Percentiles rank a stretch among this genome's conserved stretches.
Evolutionary conservation across 2,113 vertebrate species (phyloP).

Genomic region (Pollachius pollachius): DNA sequence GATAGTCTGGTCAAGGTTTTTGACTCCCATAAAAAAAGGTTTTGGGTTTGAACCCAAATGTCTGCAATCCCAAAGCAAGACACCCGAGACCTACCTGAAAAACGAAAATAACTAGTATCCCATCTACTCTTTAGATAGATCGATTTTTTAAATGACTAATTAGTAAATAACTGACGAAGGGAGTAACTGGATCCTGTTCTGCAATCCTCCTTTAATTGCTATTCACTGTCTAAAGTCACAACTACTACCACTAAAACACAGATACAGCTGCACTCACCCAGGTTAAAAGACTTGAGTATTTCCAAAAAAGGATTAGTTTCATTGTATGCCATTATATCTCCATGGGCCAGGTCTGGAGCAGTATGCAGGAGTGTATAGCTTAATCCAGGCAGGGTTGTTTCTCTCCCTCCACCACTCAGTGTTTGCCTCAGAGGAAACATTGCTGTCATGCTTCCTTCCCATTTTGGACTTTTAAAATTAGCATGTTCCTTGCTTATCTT

Average conservation of each 20-base stretch:
- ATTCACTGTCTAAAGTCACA: no score
- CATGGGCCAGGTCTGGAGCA: conserved; percentile 20
- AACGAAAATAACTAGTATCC: no score
- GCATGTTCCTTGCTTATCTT: conserved; percentile 89
- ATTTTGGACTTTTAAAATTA: conserved; percentile 86
- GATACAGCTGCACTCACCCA: conserved; percentile 60
- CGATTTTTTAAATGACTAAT: no score
- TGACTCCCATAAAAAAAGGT: no score
- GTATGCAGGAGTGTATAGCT: neutral
- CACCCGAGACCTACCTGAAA: no score
- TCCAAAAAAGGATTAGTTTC: conserved; percentile 64
- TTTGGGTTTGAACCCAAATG: no score
- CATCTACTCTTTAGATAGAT: no score
- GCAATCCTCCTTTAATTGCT: no score
- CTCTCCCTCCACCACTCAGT: conserved; percentile 35
- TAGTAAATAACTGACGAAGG: no score
- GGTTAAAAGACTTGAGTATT: conserved; percentile 63
- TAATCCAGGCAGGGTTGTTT: conserved; percentile 21
- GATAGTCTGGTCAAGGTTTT: no score
- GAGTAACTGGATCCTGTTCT: no score
- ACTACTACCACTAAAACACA: neutral
- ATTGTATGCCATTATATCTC: conserved; percentile 83
- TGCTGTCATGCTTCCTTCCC: conserved; percentile 92
- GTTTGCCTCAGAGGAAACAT: conserved; percentile 86
- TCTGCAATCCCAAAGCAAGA: no score